phyloP scores from a whole-genome alignment of 2,888 invertebrate species.

The Aporophyla nigra region DNA sequence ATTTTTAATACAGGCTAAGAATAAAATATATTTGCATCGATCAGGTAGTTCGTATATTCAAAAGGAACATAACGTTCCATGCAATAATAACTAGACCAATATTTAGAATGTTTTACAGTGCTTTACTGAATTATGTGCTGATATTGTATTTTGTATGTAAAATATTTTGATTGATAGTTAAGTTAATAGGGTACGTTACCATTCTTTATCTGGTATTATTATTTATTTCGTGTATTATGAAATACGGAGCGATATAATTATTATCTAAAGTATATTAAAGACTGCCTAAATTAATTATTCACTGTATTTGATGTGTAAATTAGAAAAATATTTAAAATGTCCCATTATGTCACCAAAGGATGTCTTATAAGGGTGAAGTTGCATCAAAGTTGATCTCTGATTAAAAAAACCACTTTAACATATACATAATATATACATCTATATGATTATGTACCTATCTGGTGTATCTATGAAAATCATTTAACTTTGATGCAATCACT shows the following conservation, averaged over 20 bases:
- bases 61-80: constrained; percentile 77
- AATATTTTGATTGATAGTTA: constrained; percentile 83
- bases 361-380: constrained; percentile 43
- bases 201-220: constrained; percentile 86
- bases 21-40: constrained; percentile 78
- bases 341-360: constrained; percentile 70
- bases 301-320: constrained; percentile 83
- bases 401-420: constrained; percentile 9
- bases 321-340: constrained; percentile 81
- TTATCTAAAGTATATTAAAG: constrained; percentile 88
- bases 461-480: constrained; percentile 50
- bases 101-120: constrained; percentile 89
- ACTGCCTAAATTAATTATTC: constrained; percentile 90
- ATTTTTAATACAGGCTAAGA: constrained; percentile 72
- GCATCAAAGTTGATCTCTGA: constrained; percentile 50
- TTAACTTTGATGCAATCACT: constrained; percentile 65
- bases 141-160: constrained; percentile 85
- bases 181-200: constrained; percentile 87
- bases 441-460: constrained; percentile 26
- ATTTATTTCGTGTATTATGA: constrained; percentile 86
- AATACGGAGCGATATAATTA: constrained; percentile 83
- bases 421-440: constrained; percentile 17
- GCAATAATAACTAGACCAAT: constrained; percentile 91
- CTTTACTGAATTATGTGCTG: constrained; percentile 87
- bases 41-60: constrained; percentile 79